phyloP scores from a whole-genome alignment of 2,797 vertebrate species.

The Onychomys torridus region DNA sequence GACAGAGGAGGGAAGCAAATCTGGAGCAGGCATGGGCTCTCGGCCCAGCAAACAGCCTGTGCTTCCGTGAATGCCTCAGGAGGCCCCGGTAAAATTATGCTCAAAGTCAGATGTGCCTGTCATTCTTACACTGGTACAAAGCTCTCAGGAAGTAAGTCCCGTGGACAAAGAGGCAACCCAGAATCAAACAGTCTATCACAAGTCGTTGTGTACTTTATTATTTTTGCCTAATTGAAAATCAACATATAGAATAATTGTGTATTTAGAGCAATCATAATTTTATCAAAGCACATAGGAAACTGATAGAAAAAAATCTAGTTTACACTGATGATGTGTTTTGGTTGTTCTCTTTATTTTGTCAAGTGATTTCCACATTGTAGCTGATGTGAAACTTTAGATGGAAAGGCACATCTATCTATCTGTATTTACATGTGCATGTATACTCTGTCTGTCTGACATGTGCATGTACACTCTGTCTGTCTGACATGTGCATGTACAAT shows the following conservation, averaged over 20 bases:
- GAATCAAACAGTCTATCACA: background rate
- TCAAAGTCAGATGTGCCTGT: background rate
- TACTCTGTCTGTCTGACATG: background rate
- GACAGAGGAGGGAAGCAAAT: background rate
- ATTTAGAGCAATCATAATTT: conserved; percentile 15
- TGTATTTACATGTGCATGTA: background rate
- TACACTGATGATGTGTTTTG: background rate
- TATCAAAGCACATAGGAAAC: conserved; percentile 34
- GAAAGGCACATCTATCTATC: background rate
- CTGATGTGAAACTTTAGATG: background rate
- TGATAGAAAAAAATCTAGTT: conserved; percentile 19
- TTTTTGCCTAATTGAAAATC: background rate
- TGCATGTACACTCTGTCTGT: too few species aligned
- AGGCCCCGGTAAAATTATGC: background rate
- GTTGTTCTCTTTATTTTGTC: background rate
- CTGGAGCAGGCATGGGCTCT: background rate
- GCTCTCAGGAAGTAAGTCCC: background rate
- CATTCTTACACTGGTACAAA: background rate
- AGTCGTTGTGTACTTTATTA: background rate
- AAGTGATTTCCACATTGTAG: conserved; percentile 24
- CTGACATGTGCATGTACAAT: too few species aligned
- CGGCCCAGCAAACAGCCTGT: background rate
- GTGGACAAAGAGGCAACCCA: background rate
- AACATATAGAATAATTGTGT: background rate
- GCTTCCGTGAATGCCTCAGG: background rate